Base-by-base conservation (phyloP, 2,113 vertebrate genomes). In the Tetrao urogallus region DNA sequence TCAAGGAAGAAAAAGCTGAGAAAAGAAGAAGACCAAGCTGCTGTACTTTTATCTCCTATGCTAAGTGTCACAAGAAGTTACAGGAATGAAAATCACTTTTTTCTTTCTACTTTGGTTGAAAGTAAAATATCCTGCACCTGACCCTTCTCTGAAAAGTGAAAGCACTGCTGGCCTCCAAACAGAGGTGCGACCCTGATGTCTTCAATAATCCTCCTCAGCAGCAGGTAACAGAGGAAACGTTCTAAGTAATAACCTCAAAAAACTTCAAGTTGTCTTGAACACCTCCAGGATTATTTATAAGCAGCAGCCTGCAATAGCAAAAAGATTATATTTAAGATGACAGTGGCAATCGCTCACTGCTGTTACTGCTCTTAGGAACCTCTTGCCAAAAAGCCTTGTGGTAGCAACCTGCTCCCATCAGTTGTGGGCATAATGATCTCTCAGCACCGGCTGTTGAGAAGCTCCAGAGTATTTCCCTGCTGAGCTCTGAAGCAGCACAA, bases 371-470 rank as follows among this genome's bases (percentile, higher is more conserved):
- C 57, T 38, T 6, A 6, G 24, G 61, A 90, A 36, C 30, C 8
- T 43, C 74, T 72, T 93, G 90, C 86, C 74, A 95, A 77, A 36
- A 86, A 89, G 58, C 56, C n/a, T 21, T 63, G 65, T 36, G 56
- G 84, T 9, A 77, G 85, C 89, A 96, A 34, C 72, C 87, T 82
- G 91, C 89, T 92, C 42, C 85, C 1, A 1, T 57, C 91, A 86
- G 85, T 72, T 88, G n/a, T 17, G 34, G 64, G 82, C 45, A 80
- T 8, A 42, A 34, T 2, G 10, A 57, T 34, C 43, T 36, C 64
- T 34, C 13, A 47, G 72, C 81, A 74, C 48, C 1, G 6, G 84
- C 90, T 94, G 89, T 2, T 48, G n/a, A 3, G 47, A 34, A 52
- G 75, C 66, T 36, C 1, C 0, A 27, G 70, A 95, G 63, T 30